Percentiles rank a stretch among this genome's conserved stretches.
These are phyloP conservation scores for Harlomillsia oculata DNA, from an alignment of 1,140 invertebrate species.

Conservation along the genomic window DNA sequence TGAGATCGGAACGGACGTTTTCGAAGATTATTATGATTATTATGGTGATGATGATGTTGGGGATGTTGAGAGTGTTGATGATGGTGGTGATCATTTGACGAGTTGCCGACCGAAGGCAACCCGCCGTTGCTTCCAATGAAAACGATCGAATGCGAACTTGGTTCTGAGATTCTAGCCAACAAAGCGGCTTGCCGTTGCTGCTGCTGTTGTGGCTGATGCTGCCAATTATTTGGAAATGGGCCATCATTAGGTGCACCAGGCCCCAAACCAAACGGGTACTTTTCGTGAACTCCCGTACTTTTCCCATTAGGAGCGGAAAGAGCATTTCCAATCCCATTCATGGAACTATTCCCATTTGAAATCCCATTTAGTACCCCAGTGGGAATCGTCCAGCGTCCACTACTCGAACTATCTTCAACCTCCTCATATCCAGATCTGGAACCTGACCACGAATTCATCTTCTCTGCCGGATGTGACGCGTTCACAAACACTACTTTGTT, in stretches of 20 bases:
- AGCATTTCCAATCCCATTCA: constrained; percentile 24
- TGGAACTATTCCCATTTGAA: constrained; percentile 15
- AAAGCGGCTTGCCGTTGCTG: not conserved
- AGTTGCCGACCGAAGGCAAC: constrained; percentile 3
- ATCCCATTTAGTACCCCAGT: constrained; percentile 12
- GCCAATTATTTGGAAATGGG: constrained; percentile 32
- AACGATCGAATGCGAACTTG: too few species aligned
- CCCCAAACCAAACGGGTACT: constrained; percentile 9
- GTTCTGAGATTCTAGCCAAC: not conserved
- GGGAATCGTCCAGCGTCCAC: constrained; percentile 1
- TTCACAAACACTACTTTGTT: too few species aligned
- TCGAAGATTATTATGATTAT: constrained; percentile 15
- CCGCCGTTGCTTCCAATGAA: too few species aligned
- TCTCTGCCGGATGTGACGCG: not conserved
- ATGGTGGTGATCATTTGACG: constrained; percentile 20
- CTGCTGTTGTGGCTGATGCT: constrained; percentile 15
- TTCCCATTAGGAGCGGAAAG: constrained; percentile 20
- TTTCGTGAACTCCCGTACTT: constrained; percentile 10
- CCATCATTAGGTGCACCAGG: constrained; percentile 32
- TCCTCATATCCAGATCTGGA: constrained; percentile 3
- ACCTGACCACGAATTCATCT: constrained; percentile 29
- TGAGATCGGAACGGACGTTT: constrained; percentile 13
- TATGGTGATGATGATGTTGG: constrained; percentile 18
- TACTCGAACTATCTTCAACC: not conserved
- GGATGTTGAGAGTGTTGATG: constrained; percentile 18